Evolutionary conservation across 2,888 invertebrate genomes (phyloP), one percentile per base, ranked within the genome.

Genomic region (Halictus ligatus): DNA sequence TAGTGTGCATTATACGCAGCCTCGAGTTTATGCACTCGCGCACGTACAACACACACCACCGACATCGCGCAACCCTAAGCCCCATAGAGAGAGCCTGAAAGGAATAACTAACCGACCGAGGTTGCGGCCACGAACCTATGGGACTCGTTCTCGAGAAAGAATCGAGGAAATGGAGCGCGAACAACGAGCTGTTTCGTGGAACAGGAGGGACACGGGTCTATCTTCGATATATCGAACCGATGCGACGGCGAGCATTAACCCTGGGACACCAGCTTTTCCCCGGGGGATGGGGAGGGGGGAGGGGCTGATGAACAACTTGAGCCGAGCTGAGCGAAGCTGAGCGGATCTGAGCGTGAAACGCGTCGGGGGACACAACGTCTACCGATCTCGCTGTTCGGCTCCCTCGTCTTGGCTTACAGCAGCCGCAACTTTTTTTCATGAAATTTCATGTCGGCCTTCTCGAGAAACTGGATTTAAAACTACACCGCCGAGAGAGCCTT

Each of bases 111-210:
- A 88, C 88, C 83, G 67, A 80, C 50, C 86, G 88, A 81, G 85
- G 78, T 64, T 74, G 75, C 81, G 81, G 40, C 74, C 74, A 75
- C 76, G 75, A 83, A 85, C 86, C 69, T 80, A 86, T 83, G 83
- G 80, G 80, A 87, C 74, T 83, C 86, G 73, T 83, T 81, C 83
- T 69, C 46, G 86, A 74, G 80, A 79, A 80, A 81, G 75, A 87
- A 84, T 87, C 84, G 80, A 84, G 82, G 79, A 84, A 87, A 78
- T 87, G 81, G 88, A 88, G 84, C 86, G 87, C 73, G 84, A 86
- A 86, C 74, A 54, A 54, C 54, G 29, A 75, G 60, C n/a, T 64
- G 79, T 83, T 86, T 80, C 86, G 83, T 74, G 74, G 25, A 50
- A 50, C 54, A 64, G 75, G 46, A 72, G 82, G 80, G 75, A 73